phyloP scores from a whole-genome alignment of 2,888 invertebrate species.

The Timema cristinae region DNA sequence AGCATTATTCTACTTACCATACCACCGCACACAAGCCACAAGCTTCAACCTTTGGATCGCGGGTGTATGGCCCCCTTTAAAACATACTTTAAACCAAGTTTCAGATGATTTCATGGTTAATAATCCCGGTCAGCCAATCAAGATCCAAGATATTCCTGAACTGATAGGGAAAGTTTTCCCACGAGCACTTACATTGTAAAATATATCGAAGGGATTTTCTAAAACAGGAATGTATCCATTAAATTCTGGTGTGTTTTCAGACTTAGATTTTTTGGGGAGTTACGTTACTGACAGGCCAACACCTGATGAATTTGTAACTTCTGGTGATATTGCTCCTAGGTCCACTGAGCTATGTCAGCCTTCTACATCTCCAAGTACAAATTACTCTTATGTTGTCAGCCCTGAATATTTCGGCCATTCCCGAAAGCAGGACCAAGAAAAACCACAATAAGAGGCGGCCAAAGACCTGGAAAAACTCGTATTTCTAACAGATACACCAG shows the following conservation, averaged over 20 bases:
- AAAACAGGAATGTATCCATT: constrained; percentile 13
- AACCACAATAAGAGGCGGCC: not conserved
- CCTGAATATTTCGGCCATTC: not conserved
- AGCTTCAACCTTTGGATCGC: constrained; percentile 44
- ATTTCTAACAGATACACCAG: constrained; percentile 11
- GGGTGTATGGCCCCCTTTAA: constrained; percentile 43
- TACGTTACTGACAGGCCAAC: not conserved
- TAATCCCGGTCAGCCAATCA: constrained; percentile 32
- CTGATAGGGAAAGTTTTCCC: constrained; percentile 15
- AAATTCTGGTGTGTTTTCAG: not conserved
- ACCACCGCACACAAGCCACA: constrained; percentile 44
- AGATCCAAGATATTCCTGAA: constrained; percentile 23
- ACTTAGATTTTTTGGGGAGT: constrained; percentile 3
- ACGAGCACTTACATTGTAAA: constrained; percentile 7
- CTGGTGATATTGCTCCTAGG: not conserved
- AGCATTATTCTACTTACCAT: constrained; percentile 43
- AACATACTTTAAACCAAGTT: constrained; percentile 34
- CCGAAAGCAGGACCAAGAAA: constrained; percentile 14
- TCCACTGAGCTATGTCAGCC: not conserved
- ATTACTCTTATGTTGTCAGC: constrained; percentile 6
- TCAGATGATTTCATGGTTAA: constrained; percentile 31
- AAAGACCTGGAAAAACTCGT: constrained; percentile 6
- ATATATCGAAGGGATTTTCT: constrained; percentile 10
- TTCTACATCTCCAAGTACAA: not conserved
- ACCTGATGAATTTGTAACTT: not conserved